phyloP scores from a whole-genome alignment of 2,888 invertebrate species.

The Pecten maximus region DNA sequence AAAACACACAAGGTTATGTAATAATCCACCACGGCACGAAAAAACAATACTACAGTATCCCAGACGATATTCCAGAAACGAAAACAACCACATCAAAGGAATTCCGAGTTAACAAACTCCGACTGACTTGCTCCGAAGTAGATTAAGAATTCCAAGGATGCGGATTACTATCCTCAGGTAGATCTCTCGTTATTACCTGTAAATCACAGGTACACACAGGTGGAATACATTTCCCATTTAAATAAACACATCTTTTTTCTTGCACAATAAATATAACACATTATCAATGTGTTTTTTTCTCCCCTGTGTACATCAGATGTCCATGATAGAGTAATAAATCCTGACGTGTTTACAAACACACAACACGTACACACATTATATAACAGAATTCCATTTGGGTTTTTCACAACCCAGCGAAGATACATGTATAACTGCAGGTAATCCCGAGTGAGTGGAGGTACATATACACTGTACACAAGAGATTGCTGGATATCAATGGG shows the following conservation, averaged over 20 bases:
- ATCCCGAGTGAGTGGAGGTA: not conserved
- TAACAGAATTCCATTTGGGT: not conserved
- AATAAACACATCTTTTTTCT: not conserved
- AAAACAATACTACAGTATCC: not conserved
- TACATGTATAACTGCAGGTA: constrained; percentile 12
- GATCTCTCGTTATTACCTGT: not conserved
- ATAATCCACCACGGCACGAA: not conserved
- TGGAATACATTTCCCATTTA: not conserved
- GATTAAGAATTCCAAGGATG: not conserved
- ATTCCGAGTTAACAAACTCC: not conserved
- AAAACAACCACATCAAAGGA: not conserved
- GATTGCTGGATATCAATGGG: not conserved
- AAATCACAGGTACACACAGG: not conserved
- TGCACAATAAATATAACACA: not conserved
- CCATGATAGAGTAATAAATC: not conserved
- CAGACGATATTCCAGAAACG: not conserved
- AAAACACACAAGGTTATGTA: constrained; percentile 22
- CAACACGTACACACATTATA: not conserved
- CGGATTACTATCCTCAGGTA: not conserved
- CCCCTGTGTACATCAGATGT: not conserved
- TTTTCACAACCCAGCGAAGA: not conserved
- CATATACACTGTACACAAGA: not conserved
- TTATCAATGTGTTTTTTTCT: not conserved
- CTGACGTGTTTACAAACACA: not conserved
- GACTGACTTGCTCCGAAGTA: not conserved